Base-by-base conservation (phyloP, 2,888 invertebrate genomes). In the Mythimna albipuncta region DNA sequence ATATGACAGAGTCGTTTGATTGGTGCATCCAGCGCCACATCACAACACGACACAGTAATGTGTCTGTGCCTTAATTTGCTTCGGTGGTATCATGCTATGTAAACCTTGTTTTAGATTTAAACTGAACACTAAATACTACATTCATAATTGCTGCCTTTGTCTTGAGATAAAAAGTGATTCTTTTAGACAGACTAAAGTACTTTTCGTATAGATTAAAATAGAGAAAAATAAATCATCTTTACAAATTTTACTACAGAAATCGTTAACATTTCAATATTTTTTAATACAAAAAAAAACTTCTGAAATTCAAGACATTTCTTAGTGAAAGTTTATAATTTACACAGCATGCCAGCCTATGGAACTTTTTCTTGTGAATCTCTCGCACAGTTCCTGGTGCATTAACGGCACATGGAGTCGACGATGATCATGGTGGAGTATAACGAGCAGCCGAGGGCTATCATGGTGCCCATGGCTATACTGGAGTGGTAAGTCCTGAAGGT, bases 391-490 rank as follows among this genome's bases (percentile, higher is more conserved):
- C 38, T 69, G 69, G 57, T 81, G 62, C 75, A 77, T 85, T 92
- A 94, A 84, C 89, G 87, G 89, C 96, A 96, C 89, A 96, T 93
- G 61, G 96, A 93, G 85, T 96, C 96, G 32, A 95, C 95, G 64
- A 96, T 87, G 79, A 96, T 94, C 94, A 96, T 95, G 69, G 93
- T 94, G 65, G 95, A 95, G 89, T 96, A 96, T 80, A 96, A 77
- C 2, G 95, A 96, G 83, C 96, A 96, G 77, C 96, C 96, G 2
- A 96, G 91, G 2, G 93, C 89, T 80, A 96, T 95, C 93, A 99
- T 97, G 89, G 98, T 98, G 72, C 98, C 98, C 92, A 98, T 97
- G 19, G 98, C 98, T 85, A 98, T 98, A 76, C 96, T 96, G 91
- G 98, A 97, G 94, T 99, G 99, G 68, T 98, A 97, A 58, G 97